Base-by-base conservation (phyloP, 2,797 vertebrate species). In the Takifugu ocellatus region DNA sequence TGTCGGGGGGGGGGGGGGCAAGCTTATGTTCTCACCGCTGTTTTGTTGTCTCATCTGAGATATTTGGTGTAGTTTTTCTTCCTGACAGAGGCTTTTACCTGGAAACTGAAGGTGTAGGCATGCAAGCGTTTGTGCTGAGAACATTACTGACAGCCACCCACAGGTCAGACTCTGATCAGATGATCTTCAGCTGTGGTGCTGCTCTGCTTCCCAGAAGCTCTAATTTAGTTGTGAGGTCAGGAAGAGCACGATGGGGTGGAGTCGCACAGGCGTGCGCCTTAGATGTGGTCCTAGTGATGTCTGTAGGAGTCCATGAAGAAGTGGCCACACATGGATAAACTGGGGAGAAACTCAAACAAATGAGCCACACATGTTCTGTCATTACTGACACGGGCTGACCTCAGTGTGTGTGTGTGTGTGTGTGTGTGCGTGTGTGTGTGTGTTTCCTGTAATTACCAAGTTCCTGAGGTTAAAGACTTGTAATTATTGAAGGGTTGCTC, bases 21-120 rank as follows among this genome's bases (percentile, higher is more conserved):
- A 75, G 88, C 88, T 88, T 87, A 90, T 80, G 68, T 87, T 82
- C 87, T 70, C 80, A 79, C 67, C 39, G 5, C 73, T 79, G 79
- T 70, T 78, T 58, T 3, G 27, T 27, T 27, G 61, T 71, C 59
- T 84, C 82, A 46, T 61, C 58, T 66, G 67, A 60, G 49, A 74
- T 66, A 74, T 77, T 85, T 74, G 70, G 72, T 77, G 72, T 52
- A 59, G 52, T 86, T 88, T 85, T 90, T 89, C 86, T 83, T 66
- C 72, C 59, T 62, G 70, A 71, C 71, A 56, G 59, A 62, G 62
- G 62, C 73, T 68, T 87, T 79, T 75, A 77, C 84, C 80, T 83
- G 72, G 79, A 84, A 76, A 70, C 49, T 56, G 57, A 68, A 59
- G 12, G 50, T 61, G 53, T 56, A 58, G 49, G 50, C 44, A 44